Evolutionary conservation across 2,888 invertebrate species (phyloP).

Genomic region (Noctua comes): DNA sequence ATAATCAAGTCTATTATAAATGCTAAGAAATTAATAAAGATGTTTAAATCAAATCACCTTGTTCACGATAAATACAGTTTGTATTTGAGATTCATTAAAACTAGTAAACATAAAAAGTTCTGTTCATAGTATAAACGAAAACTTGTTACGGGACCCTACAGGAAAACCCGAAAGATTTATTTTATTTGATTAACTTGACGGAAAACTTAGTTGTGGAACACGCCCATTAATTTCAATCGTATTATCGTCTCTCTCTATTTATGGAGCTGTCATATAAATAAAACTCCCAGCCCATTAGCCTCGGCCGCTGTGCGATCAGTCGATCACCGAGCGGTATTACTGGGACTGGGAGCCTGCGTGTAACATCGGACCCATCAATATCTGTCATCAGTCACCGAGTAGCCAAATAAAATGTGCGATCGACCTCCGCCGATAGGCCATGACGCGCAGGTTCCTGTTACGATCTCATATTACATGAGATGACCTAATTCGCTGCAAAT

Average conservation of each 20-base stretch:
- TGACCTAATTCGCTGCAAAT: conserved; percentile 81
- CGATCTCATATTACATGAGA: conserved; percentile 80
- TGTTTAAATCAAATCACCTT: conserved; percentile 1
- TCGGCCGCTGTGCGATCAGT: conserved; percentile 73
- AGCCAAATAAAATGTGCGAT: conserved; percentile 87
- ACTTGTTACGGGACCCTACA: conserved; percentile 50
- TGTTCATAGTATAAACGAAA: conserved; percentile 41
- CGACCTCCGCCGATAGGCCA: conserved; percentile 74
- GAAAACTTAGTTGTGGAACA: conserved; percentile 74
- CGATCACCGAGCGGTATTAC: conserved; percentile 78
- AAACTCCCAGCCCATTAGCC: conserved; percentile 83
- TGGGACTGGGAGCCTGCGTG: conserved; percentile 79
- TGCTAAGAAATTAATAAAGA: background rate
- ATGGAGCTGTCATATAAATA: conserved; percentile 85
- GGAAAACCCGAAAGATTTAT: conserved; percentile 66
- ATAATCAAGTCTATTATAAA: background rate
- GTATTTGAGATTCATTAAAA: conserved; percentile 10
- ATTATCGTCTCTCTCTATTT: conserved; percentile 80
- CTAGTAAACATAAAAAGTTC: conserved; percentile 15
- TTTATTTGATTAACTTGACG: conserved; percentile 69
- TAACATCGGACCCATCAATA: conserved; percentile 85
- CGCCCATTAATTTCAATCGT: conserved; percentile 81
- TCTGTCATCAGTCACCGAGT: conserved; percentile 86
- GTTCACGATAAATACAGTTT: background rate
- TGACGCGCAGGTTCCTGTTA: conserved; percentile 78